Conservation (phyloP, 2,888 invertebrate genomes). For the Drosophila paracracens region DNA sequence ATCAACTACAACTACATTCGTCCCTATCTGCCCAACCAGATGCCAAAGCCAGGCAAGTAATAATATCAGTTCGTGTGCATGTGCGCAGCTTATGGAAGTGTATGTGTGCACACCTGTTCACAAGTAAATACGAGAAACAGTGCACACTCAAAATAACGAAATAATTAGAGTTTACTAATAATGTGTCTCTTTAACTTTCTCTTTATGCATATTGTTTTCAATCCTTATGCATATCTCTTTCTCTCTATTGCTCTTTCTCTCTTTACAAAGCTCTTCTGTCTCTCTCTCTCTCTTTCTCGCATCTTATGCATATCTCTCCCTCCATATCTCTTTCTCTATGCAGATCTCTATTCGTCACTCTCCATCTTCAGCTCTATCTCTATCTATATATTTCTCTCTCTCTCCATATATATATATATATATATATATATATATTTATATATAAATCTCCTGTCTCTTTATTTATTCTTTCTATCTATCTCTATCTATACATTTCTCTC, state of each 20-base stretch:
- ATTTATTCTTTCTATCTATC: background rate
- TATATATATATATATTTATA: too few species aligned
- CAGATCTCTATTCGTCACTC: background rate
- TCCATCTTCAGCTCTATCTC: too few species aligned
- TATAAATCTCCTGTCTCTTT: background rate
- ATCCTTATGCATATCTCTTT: background rate
- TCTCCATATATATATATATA: too few species aligned
- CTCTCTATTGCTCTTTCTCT: background rate
- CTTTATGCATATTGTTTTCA: background rate
- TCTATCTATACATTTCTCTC: background rate
- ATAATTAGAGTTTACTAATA: background rate
- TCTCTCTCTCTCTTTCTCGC: background rate
- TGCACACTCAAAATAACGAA: background rate
- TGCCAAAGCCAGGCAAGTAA: constrained; percentile 67
- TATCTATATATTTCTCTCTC: too few species aligned
- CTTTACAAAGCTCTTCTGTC: background rate
- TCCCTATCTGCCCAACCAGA: constrained; percentile 72
- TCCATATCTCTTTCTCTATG: too few species aligned
- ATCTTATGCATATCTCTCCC: too few species aligned
- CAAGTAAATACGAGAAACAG: background rate
- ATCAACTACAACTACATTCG: constrained; percentile 77
- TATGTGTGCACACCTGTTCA: background rate
- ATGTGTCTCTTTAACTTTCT: background rate
- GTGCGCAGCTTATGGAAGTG: background rate
- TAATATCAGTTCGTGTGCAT: too few species aligned